phyloP scores from a whole-genome alignment of 2,888 invertebrate genomes.

The Crocallis elinguaria region DNA sequence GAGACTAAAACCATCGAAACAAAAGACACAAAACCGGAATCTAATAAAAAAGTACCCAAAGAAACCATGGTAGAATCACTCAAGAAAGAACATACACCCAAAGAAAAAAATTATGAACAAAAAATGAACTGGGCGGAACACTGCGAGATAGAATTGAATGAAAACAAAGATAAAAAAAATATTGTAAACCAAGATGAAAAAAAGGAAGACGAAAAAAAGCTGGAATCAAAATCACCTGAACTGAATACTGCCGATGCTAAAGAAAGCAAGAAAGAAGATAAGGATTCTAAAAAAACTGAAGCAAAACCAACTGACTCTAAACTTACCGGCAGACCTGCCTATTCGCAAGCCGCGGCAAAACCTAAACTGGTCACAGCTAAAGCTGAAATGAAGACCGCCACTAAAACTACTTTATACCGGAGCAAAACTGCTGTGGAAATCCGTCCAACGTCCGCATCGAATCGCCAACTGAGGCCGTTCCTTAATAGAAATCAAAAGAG shows the following conservation, averaged over 20 bases:
- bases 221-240: constrained; percentile 16
- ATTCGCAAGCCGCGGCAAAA: constrained; percentile 82
- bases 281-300: constrained; percentile 55
- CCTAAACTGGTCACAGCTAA: constrained; percentile 67
- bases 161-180: background rate
- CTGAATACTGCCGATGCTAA: constrained; percentile 1
- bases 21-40: constrained; percentile 45
- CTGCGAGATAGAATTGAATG: constrained; percentile 8
- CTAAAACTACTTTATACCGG: constrained; percentile 57
- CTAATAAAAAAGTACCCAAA: constrained; percentile 6
- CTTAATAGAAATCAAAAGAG: constrained; percentile 66
- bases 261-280: constrained; percentile 43
- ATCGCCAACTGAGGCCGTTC: constrained; percentile 56
- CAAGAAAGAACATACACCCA: constrained; percentile 12
- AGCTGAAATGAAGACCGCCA: constrained; percentile 64
- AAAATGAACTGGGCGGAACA: constrained; percentile 12
- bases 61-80: constrained; percentile 8
- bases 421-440: constrained; percentile 80
- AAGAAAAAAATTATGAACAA: constrained; percentile 9
- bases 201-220: constrained; percentile 5
- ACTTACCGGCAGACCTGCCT: constrained; percentile 64
- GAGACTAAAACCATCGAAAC: constrained; percentile 46
- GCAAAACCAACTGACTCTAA: constrained; percentile 54
- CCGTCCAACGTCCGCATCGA: constrained; percentile 54
- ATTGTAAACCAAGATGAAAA: constrained; percentile 1